These are phyloP conservation scores for Lamprologus callipterus DNA, from an alignment of 2,113 vertebrate species.

Conservation along the genomic window DNA sequence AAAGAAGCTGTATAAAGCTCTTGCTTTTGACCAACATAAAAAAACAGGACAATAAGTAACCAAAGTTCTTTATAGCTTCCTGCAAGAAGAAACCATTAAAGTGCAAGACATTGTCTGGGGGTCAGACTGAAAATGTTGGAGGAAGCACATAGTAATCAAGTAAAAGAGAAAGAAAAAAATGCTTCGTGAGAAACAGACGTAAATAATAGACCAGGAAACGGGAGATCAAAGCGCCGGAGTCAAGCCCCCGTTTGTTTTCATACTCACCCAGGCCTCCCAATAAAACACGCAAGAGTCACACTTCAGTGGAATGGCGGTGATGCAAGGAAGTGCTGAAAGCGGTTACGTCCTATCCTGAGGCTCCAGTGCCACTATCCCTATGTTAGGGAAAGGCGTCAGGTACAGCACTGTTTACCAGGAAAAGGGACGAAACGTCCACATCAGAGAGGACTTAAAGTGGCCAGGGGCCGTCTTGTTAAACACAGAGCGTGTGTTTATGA, in stretches of 20 bases:
- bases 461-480: constrained; percentile 43
- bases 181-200: constrained; percentile 75
- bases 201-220: constrained; percentile 77
- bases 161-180: constrained; percentile 53
- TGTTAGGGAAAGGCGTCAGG: constrained; percentile 58
- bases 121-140: constrained; percentile 57
- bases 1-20: neutral
- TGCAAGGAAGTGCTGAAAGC: constrained; percentile 68
- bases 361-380: constrained; percentile 64
- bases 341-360: constrained; percentile 71
- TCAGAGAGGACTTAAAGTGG: constrained; percentile 38
- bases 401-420: constrained; percentile 72
- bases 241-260: constrained; percentile 72
- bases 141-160: constrained; percentile 71
- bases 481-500: constrained; percentile 52
- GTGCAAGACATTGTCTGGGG: constrained; percentile 54
- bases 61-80: constrained; percentile 71
- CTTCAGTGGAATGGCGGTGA: constrained; percentile 47
- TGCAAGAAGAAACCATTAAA: constrained; percentile 62
- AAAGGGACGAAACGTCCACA: constrained; percentile 51
- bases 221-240: constrained; percentile 71
- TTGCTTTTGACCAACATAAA: neutral
- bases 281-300: constrained; percentile 70
- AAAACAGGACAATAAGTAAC: constrained; percentile 31
- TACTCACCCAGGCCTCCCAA: constrained; percentile 62